Evolutionary conservation across 2,888 invertebrate species (phyloP).

Genomic region (Punctoribates punctum): DNA sequence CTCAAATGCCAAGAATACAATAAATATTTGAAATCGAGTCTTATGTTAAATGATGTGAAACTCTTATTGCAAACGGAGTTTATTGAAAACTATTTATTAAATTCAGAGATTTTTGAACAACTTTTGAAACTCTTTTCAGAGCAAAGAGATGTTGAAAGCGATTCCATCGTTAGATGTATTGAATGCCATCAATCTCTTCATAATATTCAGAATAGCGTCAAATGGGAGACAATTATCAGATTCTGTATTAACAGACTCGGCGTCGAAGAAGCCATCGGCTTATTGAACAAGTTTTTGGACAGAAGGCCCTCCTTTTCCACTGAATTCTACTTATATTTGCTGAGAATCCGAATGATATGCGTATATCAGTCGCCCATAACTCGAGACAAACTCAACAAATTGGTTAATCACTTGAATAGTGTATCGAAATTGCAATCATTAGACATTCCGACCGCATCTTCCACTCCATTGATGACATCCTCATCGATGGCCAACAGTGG

Average conservation of each 20-base stretch:
- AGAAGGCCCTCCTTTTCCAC: background rate
- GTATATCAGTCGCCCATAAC: slow-evolving; percentile 24
- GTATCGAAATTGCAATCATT: background rate
- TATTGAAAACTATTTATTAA: background rate
- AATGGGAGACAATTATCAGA: slow-evolving; percentile 5
- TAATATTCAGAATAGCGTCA: background rate
- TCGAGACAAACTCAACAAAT: slow-evolving; percentile 12
- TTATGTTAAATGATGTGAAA: slow-evolving; percentile 21
- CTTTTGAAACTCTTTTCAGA: background rate
- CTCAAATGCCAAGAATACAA: background rate
- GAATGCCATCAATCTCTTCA: background rate
- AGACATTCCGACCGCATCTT: background rate
- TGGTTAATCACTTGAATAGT: slow-evolving; percentile 22
- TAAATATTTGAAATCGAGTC: slow-evolving; percentile 9
- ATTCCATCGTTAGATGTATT: slow-evolving; percentile 20
- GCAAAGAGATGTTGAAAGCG: background rate
- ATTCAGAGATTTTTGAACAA: background rate
- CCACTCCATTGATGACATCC: background rate
- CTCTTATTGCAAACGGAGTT: background rate
- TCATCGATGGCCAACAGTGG: too few species aligned
- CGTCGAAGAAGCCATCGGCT: slow-evolving; percentile 1
- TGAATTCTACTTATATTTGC: slow-evolving; percentile 20
- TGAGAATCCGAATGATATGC: slow-evolving; percentile 14
- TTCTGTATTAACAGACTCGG: background rate
- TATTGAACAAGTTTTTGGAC: background rate